Evolutionary conservation across 2,797 vertebrate genomes (phyloP).

Genomic region (Falco cherrug): DNA sequence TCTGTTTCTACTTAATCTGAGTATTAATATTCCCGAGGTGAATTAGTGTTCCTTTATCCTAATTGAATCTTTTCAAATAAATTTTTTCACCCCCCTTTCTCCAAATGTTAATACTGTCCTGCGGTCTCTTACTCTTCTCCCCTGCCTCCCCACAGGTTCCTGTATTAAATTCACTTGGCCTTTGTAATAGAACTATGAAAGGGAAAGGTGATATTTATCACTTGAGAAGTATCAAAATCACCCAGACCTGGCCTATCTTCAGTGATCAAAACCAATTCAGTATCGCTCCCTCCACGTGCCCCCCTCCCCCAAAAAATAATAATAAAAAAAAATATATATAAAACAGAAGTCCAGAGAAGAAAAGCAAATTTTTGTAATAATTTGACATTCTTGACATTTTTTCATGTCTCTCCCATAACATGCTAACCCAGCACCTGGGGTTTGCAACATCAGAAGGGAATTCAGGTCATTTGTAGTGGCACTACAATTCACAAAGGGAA

Average conservation of each 20-base stretch:
- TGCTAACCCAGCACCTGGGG: too few relatives aligned
- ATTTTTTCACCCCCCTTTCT: neutral
- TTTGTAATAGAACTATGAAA: neutral
- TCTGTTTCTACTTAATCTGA: neutral
- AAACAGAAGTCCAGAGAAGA: neutral
- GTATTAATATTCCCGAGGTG: neutral
- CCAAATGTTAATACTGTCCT: neutral
- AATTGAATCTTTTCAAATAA: neutral
- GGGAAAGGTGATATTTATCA: neutral
- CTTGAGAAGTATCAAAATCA: neutral
- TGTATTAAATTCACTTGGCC: neutral
- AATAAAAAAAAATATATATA: too few relatives aligned
- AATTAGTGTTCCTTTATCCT: neutral
- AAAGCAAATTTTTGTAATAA: neutral
- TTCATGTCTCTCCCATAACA: neutral
- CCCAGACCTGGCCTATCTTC: neutral
- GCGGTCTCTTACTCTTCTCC: neutral
- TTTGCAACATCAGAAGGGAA: neutral
- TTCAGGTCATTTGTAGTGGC: neutral
- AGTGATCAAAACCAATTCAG: neutral
- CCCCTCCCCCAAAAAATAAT: too few relatives aligned
- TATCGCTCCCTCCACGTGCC: too few relatives aligned
- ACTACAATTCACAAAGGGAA: rapidly evolving
- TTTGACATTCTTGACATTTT: neutral
- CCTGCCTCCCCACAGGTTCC: neutral